These are phyloP conservation scores for Melanophora roralis DNA, from an alignment of 2,888 invertebrate genomes.

Conservation along the genomic window DNA sequence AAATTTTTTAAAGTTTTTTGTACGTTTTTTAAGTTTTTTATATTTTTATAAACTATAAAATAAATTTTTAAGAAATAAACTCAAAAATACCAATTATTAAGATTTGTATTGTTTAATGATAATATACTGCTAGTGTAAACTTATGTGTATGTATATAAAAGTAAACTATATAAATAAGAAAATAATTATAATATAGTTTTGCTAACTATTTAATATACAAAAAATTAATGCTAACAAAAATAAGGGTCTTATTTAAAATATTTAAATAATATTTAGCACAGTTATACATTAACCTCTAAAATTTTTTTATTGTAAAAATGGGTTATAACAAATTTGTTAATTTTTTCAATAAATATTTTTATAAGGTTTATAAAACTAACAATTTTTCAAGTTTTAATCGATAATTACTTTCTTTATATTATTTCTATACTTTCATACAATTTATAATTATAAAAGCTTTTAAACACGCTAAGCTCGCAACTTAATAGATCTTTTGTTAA, in stretches of 20 bases:
- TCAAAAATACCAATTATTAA: conserved; percentile 15
- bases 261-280: conserved; percentile 39
- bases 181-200: conserved; percentile 19
- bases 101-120: not conserved
- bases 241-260: conserved; percentile 6
- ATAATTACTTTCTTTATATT: too few relatives aligned
- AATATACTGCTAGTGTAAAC: conserved; percentile 12
- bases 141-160: conserved; percentile 18
- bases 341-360: too few relatives aligned
- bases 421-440: too few relatives aligned
- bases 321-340: too few relatives aligned
- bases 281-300: too few relatives aligned
- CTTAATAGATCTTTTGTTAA: too few relatives aligned
- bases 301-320: too few relatives aligned
- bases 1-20: conserved; percentile 34
- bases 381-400: too few relatives aligned
- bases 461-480: too few relatives aligned
- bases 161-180: conserved; percentile 18
- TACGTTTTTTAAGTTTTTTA: conserved; percentile 33
- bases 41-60: conserved; percentile 29
- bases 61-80: conserved; percentile 37
- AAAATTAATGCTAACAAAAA: not conserved
- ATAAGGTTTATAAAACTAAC: too few relatives aligned
- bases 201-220: conserved; percentile 19
- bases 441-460: too few relatives aligned